Evolutionary conservation across 2,113 vertebrate genomes (phyloP).

Genomic region (Heterotis niloticus): DNA sequence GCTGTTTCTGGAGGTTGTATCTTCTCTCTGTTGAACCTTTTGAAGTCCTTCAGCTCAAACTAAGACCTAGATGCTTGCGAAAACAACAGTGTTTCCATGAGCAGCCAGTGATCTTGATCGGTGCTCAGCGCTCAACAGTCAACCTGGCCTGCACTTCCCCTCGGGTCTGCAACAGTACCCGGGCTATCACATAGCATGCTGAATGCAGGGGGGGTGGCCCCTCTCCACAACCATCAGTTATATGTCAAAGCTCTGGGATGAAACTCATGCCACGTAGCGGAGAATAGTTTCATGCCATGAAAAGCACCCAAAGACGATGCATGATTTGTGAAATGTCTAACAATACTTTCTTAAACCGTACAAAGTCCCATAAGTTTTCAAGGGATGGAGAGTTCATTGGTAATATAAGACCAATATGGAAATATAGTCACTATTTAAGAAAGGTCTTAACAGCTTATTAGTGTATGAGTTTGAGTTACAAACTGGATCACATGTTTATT

Average conservation of each 20-base stretch:
- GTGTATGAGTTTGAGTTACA: neutral
- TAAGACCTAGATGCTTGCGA: neutral
- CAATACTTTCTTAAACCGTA: too few species aligned
- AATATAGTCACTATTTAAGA: neutral
- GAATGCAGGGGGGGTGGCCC: constrained; percentile 47
- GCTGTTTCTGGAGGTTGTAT: neutral
- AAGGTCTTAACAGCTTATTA: neutral
- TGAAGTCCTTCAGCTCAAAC: neutral
- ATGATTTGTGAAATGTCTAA: too few species aligned
- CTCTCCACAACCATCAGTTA: constrained; percentile 37
- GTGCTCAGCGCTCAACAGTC: neutral
- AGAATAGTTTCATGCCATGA: too few species aligned
- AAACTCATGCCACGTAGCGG: too few species aligned
- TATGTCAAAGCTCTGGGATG: neutral
- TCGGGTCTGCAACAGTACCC: constrained; percentile 59
- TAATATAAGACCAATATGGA: neutral
- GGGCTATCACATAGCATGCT: constrained; percentile 51
- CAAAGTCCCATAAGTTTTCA: too few species aligned
- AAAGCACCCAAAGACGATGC: too few species aligned
- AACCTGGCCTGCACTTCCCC: constrained; percentile 29
- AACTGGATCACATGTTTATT: neutral
- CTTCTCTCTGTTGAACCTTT: neutral
- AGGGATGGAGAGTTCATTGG: too few species aligned
- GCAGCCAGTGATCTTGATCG: neutral
- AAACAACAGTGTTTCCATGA: neutral